Base-by-base conservation (phyloP, 2,888 invertebrate genomes). In the Idaea biselata region DNA sequence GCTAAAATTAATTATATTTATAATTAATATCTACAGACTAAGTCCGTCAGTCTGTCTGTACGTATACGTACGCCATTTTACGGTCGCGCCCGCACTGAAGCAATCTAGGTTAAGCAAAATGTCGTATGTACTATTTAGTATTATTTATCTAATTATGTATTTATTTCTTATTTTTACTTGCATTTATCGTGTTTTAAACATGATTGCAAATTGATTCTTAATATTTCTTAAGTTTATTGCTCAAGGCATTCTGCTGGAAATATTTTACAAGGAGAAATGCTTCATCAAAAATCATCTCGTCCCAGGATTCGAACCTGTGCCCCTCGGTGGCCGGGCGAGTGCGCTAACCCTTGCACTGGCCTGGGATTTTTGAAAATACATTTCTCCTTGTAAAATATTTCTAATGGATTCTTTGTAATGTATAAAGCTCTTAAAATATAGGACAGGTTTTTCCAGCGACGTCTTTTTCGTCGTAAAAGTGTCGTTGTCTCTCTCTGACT, bases 101-200 rank as follows among this genome's bases (percentile, higher is more conserved):
- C 67, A 67, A 72, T 75, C 66, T 83, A 82, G 76, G 73, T 65
- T 71, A 44, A 44, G 44, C 44, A 11, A 11, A 44, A 44, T 44
- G 44, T 44, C 25, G n/a, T 25, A 25, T 25, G 25, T 25, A n/a
- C n/a, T n/a, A 25, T 25, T 25, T 25, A 25, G 25, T 25, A 25
- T 25, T 25, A 25, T 25, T 25, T 25, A 44, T 14, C 14, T 7
- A 44, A 11, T 44, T 44, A 11, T 44, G 44, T 44, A 44, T 44
- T 44, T 44, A 44, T 44, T 44, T 44, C 44, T 44, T 44, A 44
- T 44, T 44, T 44, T 44, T 2, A 44, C 25, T 14, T 44, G 44
- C 44, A 44, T 44, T 44, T 44, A 6, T 0, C 14, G 44, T 44
- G 14, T 44, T 11, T 14, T 44, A 44, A 44, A 44, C 44, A 8